Evolutionary conservation across 1,140 invertebrate genomes (phyloP).

Genomic region (Planococcus citri): DNA sequence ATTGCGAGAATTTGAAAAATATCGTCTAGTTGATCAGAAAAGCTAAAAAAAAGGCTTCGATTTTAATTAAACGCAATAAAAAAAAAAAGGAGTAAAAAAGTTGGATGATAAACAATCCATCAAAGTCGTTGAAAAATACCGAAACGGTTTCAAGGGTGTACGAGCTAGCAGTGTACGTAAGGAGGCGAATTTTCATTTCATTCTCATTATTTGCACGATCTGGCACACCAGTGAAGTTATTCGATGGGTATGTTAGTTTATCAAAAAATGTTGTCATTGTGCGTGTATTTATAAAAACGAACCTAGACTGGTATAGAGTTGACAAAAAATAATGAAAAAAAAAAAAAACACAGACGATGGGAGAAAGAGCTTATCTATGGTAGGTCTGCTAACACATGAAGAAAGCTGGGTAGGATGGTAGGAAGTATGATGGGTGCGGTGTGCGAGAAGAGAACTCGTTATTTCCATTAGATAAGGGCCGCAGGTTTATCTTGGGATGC

Average conservation of each 20-base stretch:
- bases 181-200: neutral
- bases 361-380: too few relatives aligned
- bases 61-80: neutral
- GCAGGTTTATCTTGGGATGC: conserved; percentile 1
- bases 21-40: neutral
- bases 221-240: neutral
- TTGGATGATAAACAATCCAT: conserved; percentile 7
- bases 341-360: neutral
- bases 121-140: neutral
- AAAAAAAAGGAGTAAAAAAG: neutral
- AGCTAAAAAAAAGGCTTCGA: neutral
- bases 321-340: neutral
- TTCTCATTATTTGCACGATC: neutral
- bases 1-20: neutral
- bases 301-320: neutral
- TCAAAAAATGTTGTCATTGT: neutral
- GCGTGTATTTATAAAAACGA: neutral
- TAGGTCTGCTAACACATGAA: neutral
- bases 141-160: too few relatives aligned
- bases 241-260: neutral
- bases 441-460: neutral
- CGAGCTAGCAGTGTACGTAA: too few relatives aligned
- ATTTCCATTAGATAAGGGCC: conserved; percentile 6
- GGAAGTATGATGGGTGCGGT: too few relatives aligned
- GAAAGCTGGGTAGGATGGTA: neutral